phyloP scores from a whole-genome alignment of 64 coral and sea anemone species.

The Acropora yongei region DNA sequence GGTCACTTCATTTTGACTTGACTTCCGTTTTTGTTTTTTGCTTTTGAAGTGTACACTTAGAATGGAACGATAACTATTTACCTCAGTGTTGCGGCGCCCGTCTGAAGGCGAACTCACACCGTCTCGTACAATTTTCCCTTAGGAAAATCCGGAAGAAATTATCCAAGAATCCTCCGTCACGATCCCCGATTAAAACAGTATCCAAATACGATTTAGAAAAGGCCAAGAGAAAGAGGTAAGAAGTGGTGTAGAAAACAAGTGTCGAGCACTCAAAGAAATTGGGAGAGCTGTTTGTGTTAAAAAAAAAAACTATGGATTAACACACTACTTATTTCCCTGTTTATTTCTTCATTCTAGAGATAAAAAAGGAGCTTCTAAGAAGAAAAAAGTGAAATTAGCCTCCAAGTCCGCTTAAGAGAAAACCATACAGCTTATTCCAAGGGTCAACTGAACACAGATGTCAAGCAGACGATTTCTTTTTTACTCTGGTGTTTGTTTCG shows the following conservation, averaged over 20 bases:
- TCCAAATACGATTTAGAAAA: conserved; percentile 75
- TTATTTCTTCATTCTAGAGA: conserved; percentile 19
- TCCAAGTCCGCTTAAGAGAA: background rate
- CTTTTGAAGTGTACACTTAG: background rate
- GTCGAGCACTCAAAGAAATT: background rate
- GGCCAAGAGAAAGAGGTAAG: conserved; percentile 77
- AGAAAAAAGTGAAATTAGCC: background rate
- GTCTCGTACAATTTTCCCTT: background rate
- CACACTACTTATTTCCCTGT: background rate
- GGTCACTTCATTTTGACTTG: background rate
- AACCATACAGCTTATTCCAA: background rate
- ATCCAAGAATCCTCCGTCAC: conserved; percentile 34
- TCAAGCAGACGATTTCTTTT: too few species aligned
- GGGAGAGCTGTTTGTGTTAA: background rate
- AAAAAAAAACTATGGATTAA: background rate
- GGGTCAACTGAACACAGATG: too few species aligned
- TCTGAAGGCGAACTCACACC: background rate
- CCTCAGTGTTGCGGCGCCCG: background rate
- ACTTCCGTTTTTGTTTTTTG: background rate
- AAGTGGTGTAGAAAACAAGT: background rate
- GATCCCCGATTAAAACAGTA: conserved; percentile 76
- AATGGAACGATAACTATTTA: background rate
- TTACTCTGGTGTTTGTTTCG: too few species aligned
- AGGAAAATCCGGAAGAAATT: conserved; percentile 68
- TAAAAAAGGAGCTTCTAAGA: conserved; percentile 39